Evolutionary conservation across 2,797 vertebrate genomes (phyloP).

Genomic region (Enteromius mattozi): DNA sequence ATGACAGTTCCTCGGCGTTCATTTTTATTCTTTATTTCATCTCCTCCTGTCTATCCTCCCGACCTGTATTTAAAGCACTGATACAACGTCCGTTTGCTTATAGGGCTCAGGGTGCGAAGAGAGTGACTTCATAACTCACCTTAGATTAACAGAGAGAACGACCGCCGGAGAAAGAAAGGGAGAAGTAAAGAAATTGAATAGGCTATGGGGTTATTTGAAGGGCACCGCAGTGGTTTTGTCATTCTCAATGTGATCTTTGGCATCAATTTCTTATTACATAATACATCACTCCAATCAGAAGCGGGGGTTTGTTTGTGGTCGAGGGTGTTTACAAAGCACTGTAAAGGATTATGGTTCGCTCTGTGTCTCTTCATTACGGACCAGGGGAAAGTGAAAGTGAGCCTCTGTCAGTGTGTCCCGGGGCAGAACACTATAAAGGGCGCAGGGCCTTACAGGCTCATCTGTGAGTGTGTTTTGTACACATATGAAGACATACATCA

Average conservation of each 20-base stretch:
- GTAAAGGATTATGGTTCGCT: not conserved
- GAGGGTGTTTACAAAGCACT: conserved; percentile 8
- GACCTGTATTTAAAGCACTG: conserved; percentile 61
- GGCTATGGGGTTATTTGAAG: conserved; percentile 56
- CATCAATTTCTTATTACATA: conserved; percentile 48
- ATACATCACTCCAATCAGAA: conserved; percentile 28
- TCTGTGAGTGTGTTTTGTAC: not conserved
- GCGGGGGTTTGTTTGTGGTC: conserved; percentile 24
- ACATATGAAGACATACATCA: conserved; percentile 1
- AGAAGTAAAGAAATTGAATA: conserved; percentile 41
- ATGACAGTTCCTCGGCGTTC: conserved; percentile 52
- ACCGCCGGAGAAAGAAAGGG: conserved; percentile 14
- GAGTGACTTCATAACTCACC: conserved; percentile 63
- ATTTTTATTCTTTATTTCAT: conserved; percentile 59
- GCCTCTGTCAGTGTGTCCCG: not conserved
- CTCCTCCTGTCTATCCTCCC: conserved; percentile 53
- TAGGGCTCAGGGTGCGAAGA: conserved; percentile 41
- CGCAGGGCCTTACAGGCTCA: not conserved
- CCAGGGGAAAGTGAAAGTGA: not conserved
- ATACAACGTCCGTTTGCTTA: conserved; percentile 57
- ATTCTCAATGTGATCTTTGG: conserved; percentile 48
- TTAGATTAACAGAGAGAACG: conserved; percentile 42
- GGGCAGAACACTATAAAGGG: not conserved
- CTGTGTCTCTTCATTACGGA: conserved; percentile 13
- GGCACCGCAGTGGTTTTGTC: conserved; percentile 38